Evolutionary conservation across 2,888 invertebrate species (phyloP).

Genomic region (Cryptocephalus moraei): DNA sequence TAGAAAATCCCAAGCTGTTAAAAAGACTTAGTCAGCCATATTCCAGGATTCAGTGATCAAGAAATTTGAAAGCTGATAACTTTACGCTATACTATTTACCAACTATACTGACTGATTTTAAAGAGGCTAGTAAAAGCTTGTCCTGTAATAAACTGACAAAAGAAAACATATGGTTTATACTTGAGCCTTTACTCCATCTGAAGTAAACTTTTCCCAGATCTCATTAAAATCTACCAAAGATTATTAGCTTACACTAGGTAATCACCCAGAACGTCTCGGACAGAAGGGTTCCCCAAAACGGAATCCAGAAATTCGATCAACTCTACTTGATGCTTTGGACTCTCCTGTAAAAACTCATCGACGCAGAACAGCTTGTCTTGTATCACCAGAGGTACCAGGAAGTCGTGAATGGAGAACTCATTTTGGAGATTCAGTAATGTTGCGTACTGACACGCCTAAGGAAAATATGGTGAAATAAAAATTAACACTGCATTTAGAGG

Average conservation of each 20-base stretch:
- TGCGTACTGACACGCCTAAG: slow-evolving; percentile 58
- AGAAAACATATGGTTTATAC: no score
- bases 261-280: slow-evolving; percentile 43
- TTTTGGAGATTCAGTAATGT: slow-evolving; percentile 56
- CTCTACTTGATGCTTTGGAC: slow-evolving; percentile 52
- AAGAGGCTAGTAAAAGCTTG: no score
- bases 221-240: slow-evolving; percentile 28
- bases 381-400: slow-evolving; percentile 67
- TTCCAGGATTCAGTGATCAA: no score
- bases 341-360: slow-evolving; percentile 63
- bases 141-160: no score
- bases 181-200: neutral
- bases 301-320: slow-evolving; percentile 63
- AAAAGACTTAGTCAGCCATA: no score
- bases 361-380: slow-evolving; percentile 70
- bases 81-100: no score
- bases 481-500: no score
- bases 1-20: no score
- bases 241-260: slow-evolving; percentile 29
- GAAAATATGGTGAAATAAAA: no score
- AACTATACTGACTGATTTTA: no score
- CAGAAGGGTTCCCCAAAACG: slow-evolving; percentile 50
- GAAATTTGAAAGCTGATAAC: no score
- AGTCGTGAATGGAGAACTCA: slow-evolving; percentile 56
- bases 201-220: neutral